Evolutionary conservation across 2,797 vertebrate genomes (phyloP).

Genomic region (Rhadinocentrus ornatus): DNA sequence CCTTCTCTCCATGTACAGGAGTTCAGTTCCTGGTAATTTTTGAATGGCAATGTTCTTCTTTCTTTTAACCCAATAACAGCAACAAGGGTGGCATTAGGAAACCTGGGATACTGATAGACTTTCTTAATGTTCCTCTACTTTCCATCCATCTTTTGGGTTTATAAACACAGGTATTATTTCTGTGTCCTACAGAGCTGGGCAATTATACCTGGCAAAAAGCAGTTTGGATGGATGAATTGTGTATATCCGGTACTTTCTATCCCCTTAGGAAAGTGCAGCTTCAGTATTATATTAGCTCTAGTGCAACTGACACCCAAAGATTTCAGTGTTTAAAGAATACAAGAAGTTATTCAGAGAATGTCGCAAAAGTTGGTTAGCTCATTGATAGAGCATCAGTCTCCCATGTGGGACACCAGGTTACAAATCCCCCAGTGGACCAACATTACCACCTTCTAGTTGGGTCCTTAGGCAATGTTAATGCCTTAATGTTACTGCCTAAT

Average conservation of each 20-base stretch:
- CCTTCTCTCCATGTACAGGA: slow-evolving; percentile 25
- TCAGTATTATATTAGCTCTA: neutral
- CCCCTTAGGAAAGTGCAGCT: neutral
- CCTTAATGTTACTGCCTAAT: too few relatives aligned
- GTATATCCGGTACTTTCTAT: neutral
- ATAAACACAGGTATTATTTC: neutral
- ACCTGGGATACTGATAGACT: neutral
- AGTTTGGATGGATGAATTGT: neutral
- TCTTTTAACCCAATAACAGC: neutral
- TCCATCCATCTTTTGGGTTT: neutral
- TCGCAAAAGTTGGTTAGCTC: too few relatives aligned
- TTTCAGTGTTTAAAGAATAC: neutral
- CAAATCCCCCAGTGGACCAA: too few relatives aligned
- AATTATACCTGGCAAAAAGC: neutral
- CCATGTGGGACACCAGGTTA: too few relatives aligned
- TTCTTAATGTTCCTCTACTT: neutral
- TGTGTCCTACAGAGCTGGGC: neutral
- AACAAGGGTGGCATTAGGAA: neutral
- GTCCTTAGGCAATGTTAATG: too few relatives aligned
- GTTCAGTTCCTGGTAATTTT: slow-evolving; percentile 54
- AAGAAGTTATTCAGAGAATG: neutral
- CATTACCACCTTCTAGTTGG: too few relatives aligned
- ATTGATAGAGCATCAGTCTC: too few relatives aligned
- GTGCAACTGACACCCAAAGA: neutral
- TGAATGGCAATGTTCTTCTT: neutral